Conservation (phyloP, 2,888 invertebrate species). For the Alsophila aescularia region DNA sequence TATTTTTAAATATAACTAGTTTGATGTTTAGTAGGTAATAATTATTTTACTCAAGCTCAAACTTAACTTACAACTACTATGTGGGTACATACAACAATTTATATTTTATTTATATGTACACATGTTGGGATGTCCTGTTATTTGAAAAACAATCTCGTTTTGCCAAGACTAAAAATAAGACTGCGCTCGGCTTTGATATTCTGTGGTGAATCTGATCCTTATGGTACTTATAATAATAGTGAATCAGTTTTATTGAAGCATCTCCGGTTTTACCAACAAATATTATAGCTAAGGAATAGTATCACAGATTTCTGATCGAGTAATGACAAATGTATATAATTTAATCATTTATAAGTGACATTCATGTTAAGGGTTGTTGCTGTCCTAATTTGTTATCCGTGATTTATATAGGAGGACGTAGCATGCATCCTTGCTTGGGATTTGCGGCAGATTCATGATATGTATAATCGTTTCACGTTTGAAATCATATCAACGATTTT, state of each 20-base stretch:
- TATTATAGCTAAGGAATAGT: background rate
- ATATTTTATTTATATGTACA: background rate
- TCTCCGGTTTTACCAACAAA: background rate
- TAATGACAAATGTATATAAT: background rate
- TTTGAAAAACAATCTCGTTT: constrained; percentile 5
- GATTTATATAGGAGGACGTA: background rate
- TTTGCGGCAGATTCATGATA: background rate
- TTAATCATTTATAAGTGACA: background rate
- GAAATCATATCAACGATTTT: constrained; percentile 27
- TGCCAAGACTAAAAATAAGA: constrained; percentile 54
- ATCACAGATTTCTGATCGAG: background rate
- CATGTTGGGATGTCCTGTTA: background rate
- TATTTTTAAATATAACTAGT: too few species aligned
- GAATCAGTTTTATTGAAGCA: background rate
- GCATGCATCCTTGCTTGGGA: background rate
- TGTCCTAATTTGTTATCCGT: background rate
- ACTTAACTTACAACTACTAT: background rate
- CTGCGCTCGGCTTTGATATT: constrained; percentile 51
- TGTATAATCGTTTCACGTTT: constrained; percentile 13
- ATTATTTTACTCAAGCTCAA: background rate
- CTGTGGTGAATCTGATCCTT: constrained; percentile 44
- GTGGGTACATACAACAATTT: background rate
- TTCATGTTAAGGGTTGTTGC: background rate
- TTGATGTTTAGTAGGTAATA: too few species aligned
- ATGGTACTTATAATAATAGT: constrained; percentile 30